Base-by-base conservation (phyloP, 2,113 vertebrate species). In the Calidris pugnax region DNA sequence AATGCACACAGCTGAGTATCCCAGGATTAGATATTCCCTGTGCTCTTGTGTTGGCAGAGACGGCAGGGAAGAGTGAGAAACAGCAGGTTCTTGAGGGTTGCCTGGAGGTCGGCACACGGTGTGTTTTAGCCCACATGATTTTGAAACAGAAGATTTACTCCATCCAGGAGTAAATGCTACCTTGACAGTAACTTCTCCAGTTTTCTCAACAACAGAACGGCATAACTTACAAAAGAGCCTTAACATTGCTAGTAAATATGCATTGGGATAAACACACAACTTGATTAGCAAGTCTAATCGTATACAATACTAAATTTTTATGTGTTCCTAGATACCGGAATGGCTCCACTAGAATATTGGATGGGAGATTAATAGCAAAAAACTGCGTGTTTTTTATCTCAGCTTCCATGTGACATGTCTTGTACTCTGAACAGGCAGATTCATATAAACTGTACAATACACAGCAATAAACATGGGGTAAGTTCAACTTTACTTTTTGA, bases 271-370 rank as follows among this genome's bases (percentile, higher is more conserved):
- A 76, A 76, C 62, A 32, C 85, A 55, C 18, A 63, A 16, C 47
- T 81, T 51, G 93, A 91, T 91, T 91, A 95, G 84, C 91, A 90
- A 92, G 86, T 80, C 86, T 92, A 81, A 95, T 92, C 12, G 0
- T 84, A 81, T 33, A 45, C 47, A 74, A 17, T 74, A 37, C 68
- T 57, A 77, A 74, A 62, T 71, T 84, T 77, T 80, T 83, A 63
- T 92, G 72, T 78, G 51, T 78, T 78, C 5, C 0, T 89, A 82
- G 93, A 13, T 47, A 41, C 24, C 18, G 5, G n/a, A 84, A 55
- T 89, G 76, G 15, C 26, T 84, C 7, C 57, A 59, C 68, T 77
- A 55, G 76, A 81, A 90, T 81, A 77, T 18, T 59, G 53, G 75
- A 78, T 81, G 60, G 51, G n/a, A 89, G 43, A 89, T 89, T 51